Evolutionary conservation across 2,888 invertebrate species (phyloP), one percentile per base, ranked within the genome.

Genomic region (Coleophora flavipennella): DNA sequence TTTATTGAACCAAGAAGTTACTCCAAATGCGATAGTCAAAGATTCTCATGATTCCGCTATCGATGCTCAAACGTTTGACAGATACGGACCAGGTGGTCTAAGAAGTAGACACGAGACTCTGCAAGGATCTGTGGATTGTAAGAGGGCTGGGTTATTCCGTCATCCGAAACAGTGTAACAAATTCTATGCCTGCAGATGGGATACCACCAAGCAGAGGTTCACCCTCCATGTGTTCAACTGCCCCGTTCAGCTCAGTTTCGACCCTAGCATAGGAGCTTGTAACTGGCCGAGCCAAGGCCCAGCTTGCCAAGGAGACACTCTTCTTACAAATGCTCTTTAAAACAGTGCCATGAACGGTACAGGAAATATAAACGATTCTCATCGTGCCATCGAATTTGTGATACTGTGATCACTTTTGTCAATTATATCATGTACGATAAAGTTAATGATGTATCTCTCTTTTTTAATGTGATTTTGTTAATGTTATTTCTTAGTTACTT

Each of bases 261-360:
- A 93, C 64, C 87, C 88, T 13, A 88, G 79, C 40, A 83, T 92
- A 53, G 89, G 91, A n/a, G 93, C 92, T 35, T 93, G 93, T 57
- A 93, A 92, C 67, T 92, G 92, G 91, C 93, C 93, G 1, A 92
- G 91, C 58, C 90, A 91, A 60, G 92, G 92, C 25, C 92, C 92
- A 1, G 89, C 91, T 37, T 93, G 92, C 64, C 88, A 90, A 49
- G 90, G 89, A 38, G 88, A 91, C 57, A 92, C 91, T 46, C 84
- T 90, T 38, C 80, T 90, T 35, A 86, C 88, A 45, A 85, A 89
- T 63, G 68, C 71, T 52, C 66, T 81, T 46, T 84, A 69, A 76
- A 55, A 39, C 43, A 46, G 46, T 56, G 48, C 49, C 48, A 39
- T 50, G 40, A 45, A 49, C 40, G 57, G 50, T 46, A 51, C 44